Evolutionary conservation across 2,113 vertebrate genomes (phyloP).

Genomic region (Mustela nigripes): DNA sequence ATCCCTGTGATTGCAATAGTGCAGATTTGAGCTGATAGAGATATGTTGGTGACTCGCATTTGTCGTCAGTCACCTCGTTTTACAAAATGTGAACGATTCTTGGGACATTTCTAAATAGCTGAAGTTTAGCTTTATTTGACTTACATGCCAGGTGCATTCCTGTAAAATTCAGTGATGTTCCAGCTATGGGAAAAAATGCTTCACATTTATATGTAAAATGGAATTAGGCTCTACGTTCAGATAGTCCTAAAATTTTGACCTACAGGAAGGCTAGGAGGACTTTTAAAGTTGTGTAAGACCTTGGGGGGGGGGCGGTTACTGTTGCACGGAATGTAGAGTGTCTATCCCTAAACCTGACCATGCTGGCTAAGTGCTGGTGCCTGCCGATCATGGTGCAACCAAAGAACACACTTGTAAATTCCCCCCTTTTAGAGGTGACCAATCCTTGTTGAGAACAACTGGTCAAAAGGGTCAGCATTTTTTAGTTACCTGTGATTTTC

Average conservation of each 20-base stretch:
- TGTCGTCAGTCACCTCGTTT: background rate
- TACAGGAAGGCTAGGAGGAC: background rate
- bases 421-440: background rate
- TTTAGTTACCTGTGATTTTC: background rate
- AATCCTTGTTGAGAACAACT: constrained; percentile 3
- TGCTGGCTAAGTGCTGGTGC: background rate
- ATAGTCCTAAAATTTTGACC: background rate
- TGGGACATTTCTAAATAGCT: background rate
- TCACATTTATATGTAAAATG: background rate
- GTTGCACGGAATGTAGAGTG: background rate
- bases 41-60: background rate
- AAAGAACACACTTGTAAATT: background rate
- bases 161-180: constrained; percentile 16
- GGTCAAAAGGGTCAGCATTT: background rate
- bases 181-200: background rate
- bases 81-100: background rate
- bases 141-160: background rate
- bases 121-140: background rate
- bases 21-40: background rate
- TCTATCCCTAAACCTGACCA: background rate
- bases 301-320: background rate
- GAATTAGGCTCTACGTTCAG: background rate
- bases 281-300: background rate
- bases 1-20: no score
- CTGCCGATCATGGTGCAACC: background rate